Conservation (phyloP, 2,113 vertebrate species). For the Lutjanus erythropterus region DNA sequence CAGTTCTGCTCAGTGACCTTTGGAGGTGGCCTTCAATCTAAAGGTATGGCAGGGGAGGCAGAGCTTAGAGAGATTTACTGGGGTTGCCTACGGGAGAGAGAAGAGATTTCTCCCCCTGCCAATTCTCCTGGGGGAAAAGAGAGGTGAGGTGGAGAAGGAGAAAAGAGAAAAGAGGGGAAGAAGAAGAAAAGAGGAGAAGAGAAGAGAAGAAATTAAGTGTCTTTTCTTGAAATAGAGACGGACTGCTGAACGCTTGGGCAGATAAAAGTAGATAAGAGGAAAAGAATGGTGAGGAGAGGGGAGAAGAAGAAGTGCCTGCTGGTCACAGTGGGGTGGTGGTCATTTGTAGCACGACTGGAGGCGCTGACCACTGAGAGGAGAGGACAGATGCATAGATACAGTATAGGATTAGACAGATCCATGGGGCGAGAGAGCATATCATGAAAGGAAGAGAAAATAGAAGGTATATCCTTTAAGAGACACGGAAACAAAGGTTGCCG, state of each 20-base stretch:
- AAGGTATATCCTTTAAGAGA: slow-evolving; percentile 31
- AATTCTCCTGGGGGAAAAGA: slow-evolving; percentile 50
- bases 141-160: slow-evolving; percentile 26
- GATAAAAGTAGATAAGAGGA: slow-evolving; percentile 62
- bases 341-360: slow-evolving; percentile 70
- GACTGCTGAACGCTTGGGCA: slow-evolving; percentile 27
- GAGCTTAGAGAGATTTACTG: slow-evolving; percentile 82
- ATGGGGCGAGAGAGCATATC: slow-evolving; percentile 40
- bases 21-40: slow-evolving; percentile 83
- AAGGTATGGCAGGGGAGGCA: slow-evolving; percentile 77
- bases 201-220: slow-evolving; percentile 35
- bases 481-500: not conserved
- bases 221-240: slow-evolving; percentile 44
- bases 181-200: slow-evolving; percentile 24
- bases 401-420: slow-evolving; percentile 56
- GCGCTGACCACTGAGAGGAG: slow-evolving; percentile 59
- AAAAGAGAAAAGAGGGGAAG: slow-evolving; percentile 31
- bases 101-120: slow-evolving; percentile 65
- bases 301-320: slow-evolving; percentile 49
- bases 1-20: slow-evolving; percentile 83
- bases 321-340: slow-evolving; percentile 58
- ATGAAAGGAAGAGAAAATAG: slow-evolving; percentile 38
- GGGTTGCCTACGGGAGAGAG: slow-evolving; percentile 69
- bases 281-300: slow-evolving; percentile 33
- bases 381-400: slow-evolving; percentile 60